A percentile compares a stretch with the other conserved stretches of the same genome.
Conservation (phyloP, 2,113 vertebrate species). For the Spilogale gracilis region DNA sequence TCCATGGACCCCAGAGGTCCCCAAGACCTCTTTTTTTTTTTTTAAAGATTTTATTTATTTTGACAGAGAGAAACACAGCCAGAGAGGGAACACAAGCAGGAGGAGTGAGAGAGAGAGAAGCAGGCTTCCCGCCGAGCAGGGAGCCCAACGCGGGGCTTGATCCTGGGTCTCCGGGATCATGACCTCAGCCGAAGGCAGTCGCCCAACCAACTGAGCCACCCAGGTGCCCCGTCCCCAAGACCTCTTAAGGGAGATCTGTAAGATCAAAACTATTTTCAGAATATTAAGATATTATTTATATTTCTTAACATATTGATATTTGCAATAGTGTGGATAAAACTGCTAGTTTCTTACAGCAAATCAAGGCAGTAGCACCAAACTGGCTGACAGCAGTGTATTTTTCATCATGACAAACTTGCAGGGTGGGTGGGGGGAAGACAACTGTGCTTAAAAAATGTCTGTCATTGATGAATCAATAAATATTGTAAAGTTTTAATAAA, state of each 20-base stretch:
- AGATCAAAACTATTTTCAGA: background rate
- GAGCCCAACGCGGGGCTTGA: no score
- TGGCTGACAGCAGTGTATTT: background rate
- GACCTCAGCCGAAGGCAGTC: no score
- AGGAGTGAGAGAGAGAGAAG: no score
- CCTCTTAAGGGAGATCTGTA: background rate
- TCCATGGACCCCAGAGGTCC: background rate
- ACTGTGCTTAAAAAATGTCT: background rate
- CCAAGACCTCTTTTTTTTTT: background rate
- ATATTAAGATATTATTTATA: background rate
- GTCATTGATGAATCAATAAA: background rate
- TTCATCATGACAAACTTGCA: background rate
- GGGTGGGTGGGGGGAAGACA: background rate
- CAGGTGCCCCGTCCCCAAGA: no score
- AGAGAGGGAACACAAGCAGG: no score
- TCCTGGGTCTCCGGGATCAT: no score
- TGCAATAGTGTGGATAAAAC: background rate
- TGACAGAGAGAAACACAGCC: no score
- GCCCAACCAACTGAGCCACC: no score
- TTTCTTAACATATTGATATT: background rate
- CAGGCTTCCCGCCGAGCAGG: no score
- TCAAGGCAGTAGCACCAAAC: background rate
- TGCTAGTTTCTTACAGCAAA: background rate
- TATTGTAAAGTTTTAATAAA: background rate
- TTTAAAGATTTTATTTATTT: no score